Base-by-base conservation (phyloP, 2,888 invertebrate species). In the Apoderus coryli region DNA sequence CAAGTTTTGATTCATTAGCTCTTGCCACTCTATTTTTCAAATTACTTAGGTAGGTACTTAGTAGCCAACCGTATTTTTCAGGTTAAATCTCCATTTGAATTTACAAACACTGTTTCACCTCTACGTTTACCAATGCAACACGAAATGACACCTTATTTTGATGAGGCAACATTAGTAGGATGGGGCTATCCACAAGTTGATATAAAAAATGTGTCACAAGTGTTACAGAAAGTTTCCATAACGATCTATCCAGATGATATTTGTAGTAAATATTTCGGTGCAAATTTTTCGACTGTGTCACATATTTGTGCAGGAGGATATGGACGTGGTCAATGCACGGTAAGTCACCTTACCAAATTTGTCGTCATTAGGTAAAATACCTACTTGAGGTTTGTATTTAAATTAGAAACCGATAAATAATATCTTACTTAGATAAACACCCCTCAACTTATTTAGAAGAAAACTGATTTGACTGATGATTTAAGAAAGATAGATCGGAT, bases 271-370 rank as follows among this genome's bases (percentile, higher is more conserved):
- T 53, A 48, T 6, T 36, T 36, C 24, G 10, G 15, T 10, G 10
- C 4, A n/a, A 36, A 33, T 10, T 36, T 23, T 14, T 33, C 36
- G 2, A 13, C 9, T 9, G 10, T 23, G 3, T 36, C 33, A 3
- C 57, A 60, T 35, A 48, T 63, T 19, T 63, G 63, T 37, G 63
- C 60, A 2, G 61, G 61, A 2, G 54, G 54, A 30, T 60, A 60
- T n/a, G 60, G 61, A 3, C 56, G 50, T 36, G 62, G 62, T 2
- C 60, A 61, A 34, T 63, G 63, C 39, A 59, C 50, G 32, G 51
- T 50, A 40, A 43, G 46, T 37, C 10, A 30, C 5, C 5, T 23
- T 6, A 7, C 6, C 6, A 9, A 9, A 7, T 16, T 16, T 16
- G 6, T 16, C 19, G 19, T n/a, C n/a, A n/a, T n/a, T n/a, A n/a